phyloP scores from a whole-genome alignment of 1,140 invertebrate genomes.

The Plodia interpunctella region DNA sequence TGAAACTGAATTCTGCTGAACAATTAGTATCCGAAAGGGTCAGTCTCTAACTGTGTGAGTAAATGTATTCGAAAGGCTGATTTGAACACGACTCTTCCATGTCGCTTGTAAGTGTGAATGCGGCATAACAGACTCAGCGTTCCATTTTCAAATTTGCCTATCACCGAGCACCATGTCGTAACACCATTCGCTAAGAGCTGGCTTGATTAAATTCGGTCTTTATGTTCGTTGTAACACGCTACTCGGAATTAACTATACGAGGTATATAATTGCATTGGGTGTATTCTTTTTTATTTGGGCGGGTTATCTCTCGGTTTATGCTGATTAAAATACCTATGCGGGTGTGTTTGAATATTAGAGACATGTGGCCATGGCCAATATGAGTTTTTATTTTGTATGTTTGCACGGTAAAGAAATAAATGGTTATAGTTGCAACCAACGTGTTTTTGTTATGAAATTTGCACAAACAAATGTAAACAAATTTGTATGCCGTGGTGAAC shows the following conservation, averaged over 20 bases:
- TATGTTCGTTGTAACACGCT: slow-evolving; percentile 10
- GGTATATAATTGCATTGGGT: slow-evolving; percentile 11
- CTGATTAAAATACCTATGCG: slow-evolving; percentile 9
- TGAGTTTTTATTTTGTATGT: not conserved
- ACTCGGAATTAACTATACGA: slow-evolving; percentile 16
- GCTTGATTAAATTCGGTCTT: slow-evolving; percentile 18
- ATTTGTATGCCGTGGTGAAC: too few species aligned
- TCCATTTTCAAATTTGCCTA: slow-evolving; percentile 18
- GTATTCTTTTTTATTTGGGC: slow-evolving; percentile 7
- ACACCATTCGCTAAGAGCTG: slow-evolving; percentile 7
- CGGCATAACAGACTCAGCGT: slow-evolving; percentile 7
- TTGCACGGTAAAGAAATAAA: not conserved
- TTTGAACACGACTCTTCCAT: not conserved
- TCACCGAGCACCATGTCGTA: slow-evolving; percentile 14
- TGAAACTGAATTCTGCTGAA: not conserved
- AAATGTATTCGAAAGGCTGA: not conserved
- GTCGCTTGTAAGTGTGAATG: not conserved
- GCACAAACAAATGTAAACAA: too few species aligned
- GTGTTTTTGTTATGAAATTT: not conserved
- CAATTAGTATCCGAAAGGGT: not conserved
- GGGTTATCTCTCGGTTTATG: slow-evolving; percentile 7
- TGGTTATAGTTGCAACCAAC: not conserved
- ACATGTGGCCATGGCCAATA: not conserved
- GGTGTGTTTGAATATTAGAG: not conserved
- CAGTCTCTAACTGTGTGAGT: not conserved